These are phyloP conservation scores for Colostygia pectinataria DNA, from an alignment of 2,888 invertebrate species.

Conservation along the genomic window DNA sequence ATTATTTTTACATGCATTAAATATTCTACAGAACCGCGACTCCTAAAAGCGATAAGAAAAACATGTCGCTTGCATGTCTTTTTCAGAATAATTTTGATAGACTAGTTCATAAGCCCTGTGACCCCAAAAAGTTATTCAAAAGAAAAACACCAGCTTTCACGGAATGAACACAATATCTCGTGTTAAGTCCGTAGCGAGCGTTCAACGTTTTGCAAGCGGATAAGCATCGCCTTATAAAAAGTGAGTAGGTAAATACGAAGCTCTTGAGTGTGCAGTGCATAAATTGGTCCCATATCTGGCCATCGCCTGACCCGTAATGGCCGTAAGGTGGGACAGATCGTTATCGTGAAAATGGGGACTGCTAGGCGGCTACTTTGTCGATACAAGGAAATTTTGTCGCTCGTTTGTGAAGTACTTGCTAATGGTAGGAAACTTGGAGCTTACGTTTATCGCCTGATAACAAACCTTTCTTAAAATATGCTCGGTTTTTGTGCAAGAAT, in stretches of 20 bases:
- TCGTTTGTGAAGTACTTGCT: conserved; percentile 54
- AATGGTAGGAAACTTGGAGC: conserved; percentile 24
- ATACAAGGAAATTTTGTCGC: conserved; percentile 69
- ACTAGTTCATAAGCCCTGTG: conserved; percentile 17
- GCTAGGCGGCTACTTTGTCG: conserved; percentile 65
- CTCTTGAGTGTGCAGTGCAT: conserved; percentile 73
- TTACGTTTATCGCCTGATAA: conserved; percentile 17
- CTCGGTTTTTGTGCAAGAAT: neutral
- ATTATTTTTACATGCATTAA: too few relatives aligned
- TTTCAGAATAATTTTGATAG: conserved; percentile 13
- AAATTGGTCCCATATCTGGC: conserved; percentile 73
- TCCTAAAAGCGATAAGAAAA: conserved; percentile 21
- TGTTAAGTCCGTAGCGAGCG: conserved; percentile 31
- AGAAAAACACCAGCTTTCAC: conserved; percentile 33
- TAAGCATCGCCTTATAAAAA: conserved; percentile 64
- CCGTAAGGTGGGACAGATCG: conserved; percentile 75
- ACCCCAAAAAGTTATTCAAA: conserved; percentile 26
- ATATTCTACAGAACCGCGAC: conserved; percentile 9
- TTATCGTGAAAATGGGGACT: conserved; percentile 74
- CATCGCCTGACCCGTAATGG: conserved; percentile 78
- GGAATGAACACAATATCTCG: conserved; percentile 31
- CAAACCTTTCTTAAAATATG: conserved; percentile 1
- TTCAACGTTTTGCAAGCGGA: conserved; percentile 55
- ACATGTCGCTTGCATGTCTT: conserved; percentile 18
- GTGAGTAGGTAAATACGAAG: conserved; percentile 65